Evolutionary conservation across 64 coral and sea anemone genomes (phyloP).

Genomic region (Stichodactyla mertensii): DNA sequence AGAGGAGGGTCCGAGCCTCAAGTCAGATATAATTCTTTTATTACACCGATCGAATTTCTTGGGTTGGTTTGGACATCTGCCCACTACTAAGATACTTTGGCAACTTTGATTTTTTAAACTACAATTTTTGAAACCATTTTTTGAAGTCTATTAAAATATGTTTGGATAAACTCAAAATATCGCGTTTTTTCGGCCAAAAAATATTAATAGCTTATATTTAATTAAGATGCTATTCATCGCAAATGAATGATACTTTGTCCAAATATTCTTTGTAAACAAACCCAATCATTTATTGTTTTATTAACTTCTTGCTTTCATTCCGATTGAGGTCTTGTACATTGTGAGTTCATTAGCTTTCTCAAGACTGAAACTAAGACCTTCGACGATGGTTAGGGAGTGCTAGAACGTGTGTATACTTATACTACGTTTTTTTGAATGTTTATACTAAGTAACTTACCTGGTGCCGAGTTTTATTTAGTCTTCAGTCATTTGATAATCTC

Average conservation of each 20-base stretch:
- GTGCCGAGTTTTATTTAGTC: not conserved
- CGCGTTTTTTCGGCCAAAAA: not conserved
- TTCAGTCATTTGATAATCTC: not conserved
- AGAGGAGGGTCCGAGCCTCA: not conserved
- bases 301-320: not conserved
- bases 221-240: not conserved
- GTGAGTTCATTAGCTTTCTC: not conserved
- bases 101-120: not conserved
- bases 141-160: not conserved
- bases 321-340: not conserved
- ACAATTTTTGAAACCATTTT: not conserved
- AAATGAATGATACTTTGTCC: not conserved
- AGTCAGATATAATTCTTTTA: not conserved
- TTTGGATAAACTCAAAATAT: not conserved
- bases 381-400: not conserved
- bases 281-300: not conserved
- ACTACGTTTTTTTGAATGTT: not conserved
- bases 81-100: not conserved
- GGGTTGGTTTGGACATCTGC: slow-evolving; percentile 4
- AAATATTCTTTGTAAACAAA: slow-evolving; percentile 2
- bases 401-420: not conserved
- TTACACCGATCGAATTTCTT: slow-evolving; percentile 3
- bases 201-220: not conserved
- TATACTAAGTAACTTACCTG: not conserved
- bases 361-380: not conserved